phyloP scores from a whole-genome alignment of 1,140 invertebrate genomes.

The Aphis craccivora region DNA sequence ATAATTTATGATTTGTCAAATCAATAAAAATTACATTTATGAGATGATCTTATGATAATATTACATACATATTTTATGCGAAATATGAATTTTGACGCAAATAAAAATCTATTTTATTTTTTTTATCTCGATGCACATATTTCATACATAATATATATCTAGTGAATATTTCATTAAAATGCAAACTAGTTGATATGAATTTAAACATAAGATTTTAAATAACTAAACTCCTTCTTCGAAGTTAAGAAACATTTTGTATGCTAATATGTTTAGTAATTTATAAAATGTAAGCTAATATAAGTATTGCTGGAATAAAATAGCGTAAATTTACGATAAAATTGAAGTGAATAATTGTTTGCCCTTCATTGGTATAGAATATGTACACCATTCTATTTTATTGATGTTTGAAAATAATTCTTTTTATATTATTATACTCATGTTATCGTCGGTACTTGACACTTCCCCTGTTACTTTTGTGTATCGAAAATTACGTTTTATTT shows the following conservation, averaged over 20 bases:
- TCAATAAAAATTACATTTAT: neutral
- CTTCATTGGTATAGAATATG: neutral
- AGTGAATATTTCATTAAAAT: slow-evolving; percentile 26
- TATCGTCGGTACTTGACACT: slow-evolving; percentile 55
- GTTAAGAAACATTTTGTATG: slow-evolving; percentile 48
- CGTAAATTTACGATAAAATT: neutral
- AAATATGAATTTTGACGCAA: neutral
- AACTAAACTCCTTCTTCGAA: slow-evolving; percentile 24
- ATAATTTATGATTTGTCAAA: neutral
- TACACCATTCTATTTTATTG: slow-evolving; percentile 39
- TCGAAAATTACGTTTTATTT: slow-evolving; percentile 58
- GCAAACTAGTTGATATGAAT: neutral
- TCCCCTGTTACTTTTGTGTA: slow-evolving; percentile 46
- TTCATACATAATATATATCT: neutral
- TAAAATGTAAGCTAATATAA: slow-evolving; percentile 28
- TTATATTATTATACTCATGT: slow-evolving; percentile 42
- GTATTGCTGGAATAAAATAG: slow-evolving; percentile 1
- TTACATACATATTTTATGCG: neutral
- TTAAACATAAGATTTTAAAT: slow-evolving; percentile 22
- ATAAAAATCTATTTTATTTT: slow-evolving; percentile 37
- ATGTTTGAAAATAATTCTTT: slow-evolving; percentile 56
- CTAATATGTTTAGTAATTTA: slow-evolving; percentile 23
- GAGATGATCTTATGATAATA: neutral
- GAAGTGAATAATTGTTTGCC: neutral
- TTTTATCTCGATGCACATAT: neutral